Evolutionary conservation across 1,140 invertebrate species (phyloP).

Genomic region (Choristoneura fumiferana): DNA sequence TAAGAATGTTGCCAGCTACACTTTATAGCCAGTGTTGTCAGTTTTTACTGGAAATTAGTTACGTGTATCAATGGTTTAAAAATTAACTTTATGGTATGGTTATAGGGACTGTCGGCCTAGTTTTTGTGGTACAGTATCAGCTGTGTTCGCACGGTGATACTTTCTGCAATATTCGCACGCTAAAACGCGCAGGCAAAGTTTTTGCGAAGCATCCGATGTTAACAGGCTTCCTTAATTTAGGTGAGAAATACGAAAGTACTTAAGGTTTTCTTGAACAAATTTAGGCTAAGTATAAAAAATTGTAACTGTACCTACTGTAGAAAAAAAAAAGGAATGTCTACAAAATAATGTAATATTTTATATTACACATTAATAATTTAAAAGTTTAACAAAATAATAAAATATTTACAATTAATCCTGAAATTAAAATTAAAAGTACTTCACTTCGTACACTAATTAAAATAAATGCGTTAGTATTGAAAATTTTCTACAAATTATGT

Average conservation of each 20-base stretch:
- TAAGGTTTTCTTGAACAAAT: too few species aligned
- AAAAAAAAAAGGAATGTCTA: too few species aligned
- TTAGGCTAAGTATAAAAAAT: too few species aligned
- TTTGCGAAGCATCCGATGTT: conserved; percentile 9
- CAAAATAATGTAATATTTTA: too few species aligned
- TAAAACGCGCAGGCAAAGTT: background rate
- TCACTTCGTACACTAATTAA: too few species aligned
- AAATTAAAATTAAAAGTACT: too few species aligned
- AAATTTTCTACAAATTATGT: too few species aligned
- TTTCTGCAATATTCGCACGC: conserved; percentile 1
- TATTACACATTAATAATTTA: too few species aligned
- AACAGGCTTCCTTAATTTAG: conserved; percentile 9
- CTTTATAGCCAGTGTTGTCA: background rate
- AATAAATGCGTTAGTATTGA: too few species aligned
- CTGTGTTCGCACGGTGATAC: conserved; percentile 1
- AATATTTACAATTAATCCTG: too few species aligned
- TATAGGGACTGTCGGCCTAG: background rate
- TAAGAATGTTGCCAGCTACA: background rate
- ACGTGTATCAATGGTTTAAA: background rate
- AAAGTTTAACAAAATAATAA: too few species aligned
- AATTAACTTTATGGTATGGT: background rate
- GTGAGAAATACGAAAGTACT: background rate
- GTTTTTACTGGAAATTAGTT: background rate
- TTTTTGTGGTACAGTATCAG: background rate
- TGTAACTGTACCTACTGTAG: too few species aligned